Evolutionary conservation across 2,888 invertebrate genomes (phyloP), one percentile per base, ranked within the genome.

Genomic region (Luperina nickerlii): DNA sequence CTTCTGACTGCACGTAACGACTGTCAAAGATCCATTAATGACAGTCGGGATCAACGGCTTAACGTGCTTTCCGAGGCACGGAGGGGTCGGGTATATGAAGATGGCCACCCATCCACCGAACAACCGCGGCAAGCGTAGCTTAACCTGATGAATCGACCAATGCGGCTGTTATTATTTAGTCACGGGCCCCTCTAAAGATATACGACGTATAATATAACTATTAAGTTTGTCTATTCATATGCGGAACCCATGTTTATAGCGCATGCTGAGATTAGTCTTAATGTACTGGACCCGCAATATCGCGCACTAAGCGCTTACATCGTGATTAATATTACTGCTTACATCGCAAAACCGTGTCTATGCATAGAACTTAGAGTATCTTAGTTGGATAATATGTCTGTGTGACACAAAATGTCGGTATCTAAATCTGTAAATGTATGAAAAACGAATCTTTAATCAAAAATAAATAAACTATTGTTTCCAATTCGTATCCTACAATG

Each of bases 261-360:
- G 93, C 92, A 92, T 92, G 32, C 32, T 32, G 92, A 93, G 93
- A 94, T 94, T 94, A 93, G 91, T 90, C 90, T 91, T 89, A 90
- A 90, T 92, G 90, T 92, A 92, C 90, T 92, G 93, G 92, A 92
- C 93, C 93, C 93, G 83, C 85, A 92, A 93, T 90, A 91, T 90
- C 89, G 90, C 88, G 77, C 89, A 90, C 89, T 91, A 92, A 93
- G 93, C 92, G 91, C 91, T 93, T 91, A 93, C 88, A 86, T 83
- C 84, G 84, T 89, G 87, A 90, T 90, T 90, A 90, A 90, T 91
- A 90, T 89, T 85, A 87, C 89, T 83, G 80, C 87, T 82, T 82
- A 85, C 84, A 83, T 79, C 69, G 82, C 86, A 76, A 87, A 82
- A 83, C 66, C 18, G 60, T 45, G 20, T 69, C 48, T 79, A 69